These are phyloP conservation scores for Micrasema minimum DNA, from an alignment of 1,140 invertebrate genomes.

Conservation along the genomic window DNA sequence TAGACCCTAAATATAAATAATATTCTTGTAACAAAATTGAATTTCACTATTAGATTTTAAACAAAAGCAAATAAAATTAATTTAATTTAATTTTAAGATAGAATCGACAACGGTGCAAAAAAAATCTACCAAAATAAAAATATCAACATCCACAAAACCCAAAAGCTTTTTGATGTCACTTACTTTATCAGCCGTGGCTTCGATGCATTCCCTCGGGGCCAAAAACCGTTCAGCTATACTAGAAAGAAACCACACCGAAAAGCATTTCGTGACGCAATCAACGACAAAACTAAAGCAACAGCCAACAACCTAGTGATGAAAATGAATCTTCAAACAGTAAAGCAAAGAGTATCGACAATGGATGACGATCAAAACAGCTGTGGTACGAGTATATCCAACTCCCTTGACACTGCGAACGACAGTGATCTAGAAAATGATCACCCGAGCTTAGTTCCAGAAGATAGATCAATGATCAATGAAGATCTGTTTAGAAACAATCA, in stretches of 20 bases:
- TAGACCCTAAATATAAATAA: slow-evolving; percentile 19
- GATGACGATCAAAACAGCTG: slow-evolving; percentile 53
- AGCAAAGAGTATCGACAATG: slow-evolving; percentile 39
- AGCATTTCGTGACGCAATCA: slow-evolving; percentile 11
- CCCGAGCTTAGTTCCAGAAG: slow-evolving; percentile 55
- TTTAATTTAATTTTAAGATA: slow-evolving; percentile 1
- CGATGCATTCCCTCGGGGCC: slow-evolving; percentile 46
- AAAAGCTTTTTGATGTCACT: slow-evolving; percentile 42
- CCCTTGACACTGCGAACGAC: slow-evolving; percentile 47
- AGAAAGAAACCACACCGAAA: slow-evolving; percentile 33
- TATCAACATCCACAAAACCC: not conserved
- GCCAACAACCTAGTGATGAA: slow-evolving; percentile 37
- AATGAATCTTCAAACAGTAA: slow-evolving; percentile 47
- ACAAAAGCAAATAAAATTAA: slow-evolving; percentile 19
- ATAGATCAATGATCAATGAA: slow-evolving; percentile 54
- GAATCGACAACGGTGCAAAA: slow-evolving; percentile 13
- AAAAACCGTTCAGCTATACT: slow-evolving; percentile 16
- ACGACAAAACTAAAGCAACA: slow-evolving; percentile 15
- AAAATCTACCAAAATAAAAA: slow-evolving; percentile 10
- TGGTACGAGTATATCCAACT: slow-evolving; percentile 51
- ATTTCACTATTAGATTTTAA: slow-evolving; percentile 24
- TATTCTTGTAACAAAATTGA: slow-evolving; percentile 31
- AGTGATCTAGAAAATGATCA: slow-evolving; percentile 63
- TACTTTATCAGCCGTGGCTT: slow-evolving; percentile 38
- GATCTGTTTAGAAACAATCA: slow-evolving; percentile 39